Evolutionary conservation across 2,888 invertebrate genomes (phyloP).

Genomic region (Calliphora vomitoria): DNA sequence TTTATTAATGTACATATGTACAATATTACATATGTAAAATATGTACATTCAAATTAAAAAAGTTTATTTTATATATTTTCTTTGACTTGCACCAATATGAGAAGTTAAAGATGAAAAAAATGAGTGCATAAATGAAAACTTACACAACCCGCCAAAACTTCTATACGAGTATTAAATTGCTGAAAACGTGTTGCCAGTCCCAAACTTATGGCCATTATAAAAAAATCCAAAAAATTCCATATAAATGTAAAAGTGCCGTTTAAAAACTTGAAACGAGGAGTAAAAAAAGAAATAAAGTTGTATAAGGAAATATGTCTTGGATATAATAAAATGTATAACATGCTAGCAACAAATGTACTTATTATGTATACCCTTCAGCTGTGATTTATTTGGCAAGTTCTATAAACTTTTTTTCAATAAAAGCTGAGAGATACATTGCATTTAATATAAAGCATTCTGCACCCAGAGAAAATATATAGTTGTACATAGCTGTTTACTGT

Average conservation of each 20-base stretch:
- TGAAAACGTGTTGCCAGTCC: constrained; percentile 88
- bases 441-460: too few relatives aligned
- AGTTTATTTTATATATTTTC: constrained; percentile 8
- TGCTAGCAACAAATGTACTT: too few relatives aligned
- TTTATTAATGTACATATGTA: not conserved
- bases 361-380: too few relatives aligned
- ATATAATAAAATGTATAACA: too few relatives aligned
- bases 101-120: not conserved
- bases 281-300: not conserved
- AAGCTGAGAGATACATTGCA: too few relatives aligned
- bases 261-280: constrained; percentile 72
- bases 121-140: constrained; percentile 40
- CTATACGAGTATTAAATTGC: constrained; percentile 86
- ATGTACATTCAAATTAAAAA: constrained; percentile 10
- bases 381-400: too few relatives aligned
- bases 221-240: constrained; percentile 91
- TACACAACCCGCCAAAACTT: constrained; percentile 78
- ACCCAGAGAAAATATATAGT: too few relatives aligned
- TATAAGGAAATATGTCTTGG: not conserved
- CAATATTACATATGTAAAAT: not conserved
- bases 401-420: too few relatives aligned
- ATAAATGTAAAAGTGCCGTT: constrained; percentile 86
- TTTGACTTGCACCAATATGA: not conserved
- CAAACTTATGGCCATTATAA: constrained; percentile 89
- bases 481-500: too few relatives aligned